Conservation (phyloP, 2,113 vertebrate genomes). For the Festucalex cinctus region DNA sequence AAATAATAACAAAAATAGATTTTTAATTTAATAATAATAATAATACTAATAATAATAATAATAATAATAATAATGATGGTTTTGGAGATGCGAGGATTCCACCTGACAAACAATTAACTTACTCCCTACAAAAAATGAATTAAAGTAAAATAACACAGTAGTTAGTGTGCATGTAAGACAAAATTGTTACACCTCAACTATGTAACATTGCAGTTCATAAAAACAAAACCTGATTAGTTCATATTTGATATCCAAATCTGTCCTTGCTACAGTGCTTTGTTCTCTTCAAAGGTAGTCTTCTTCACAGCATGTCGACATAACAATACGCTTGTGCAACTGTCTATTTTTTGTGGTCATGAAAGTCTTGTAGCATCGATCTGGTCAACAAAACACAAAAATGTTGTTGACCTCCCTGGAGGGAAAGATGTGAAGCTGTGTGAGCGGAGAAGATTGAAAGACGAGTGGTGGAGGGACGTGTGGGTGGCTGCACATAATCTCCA, state of each 20-base stretch:
- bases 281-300: neutral
- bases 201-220: neutral
- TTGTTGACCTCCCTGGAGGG: constrained; percentile 32
- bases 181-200: too few relatives aligned
- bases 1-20: too few relatives aligned
- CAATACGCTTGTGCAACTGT: neutral
- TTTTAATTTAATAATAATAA: too few relatives aligned
- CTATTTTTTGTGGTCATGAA: constrained; percentile 2
- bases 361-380: neutral
- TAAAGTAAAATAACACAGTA: neutral
- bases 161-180: neutral
- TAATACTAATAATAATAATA: too few relatives aligned
- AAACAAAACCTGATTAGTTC: neutral
- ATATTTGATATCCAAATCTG: constrained; percentile 5
- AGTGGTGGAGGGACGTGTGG: constrained; percentile 55
- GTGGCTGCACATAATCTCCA: constrained; percentile 55
- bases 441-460: constrained; percentile 36
- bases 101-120: neutral
- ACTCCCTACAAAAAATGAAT: neutral
- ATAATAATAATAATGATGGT: neutral
- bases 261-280: constrained; percentile 1
- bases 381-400: constrained; percentile 2
- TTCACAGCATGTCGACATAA: neutral
- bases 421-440: constrained; percentile 30
- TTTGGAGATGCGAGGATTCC: neutral